Percentiles rank a stretch among this genome's conserved stretches.
Conservation (phyloP, 2,888 invertebrate species). For the Caenorhabditis afra region DNA sequence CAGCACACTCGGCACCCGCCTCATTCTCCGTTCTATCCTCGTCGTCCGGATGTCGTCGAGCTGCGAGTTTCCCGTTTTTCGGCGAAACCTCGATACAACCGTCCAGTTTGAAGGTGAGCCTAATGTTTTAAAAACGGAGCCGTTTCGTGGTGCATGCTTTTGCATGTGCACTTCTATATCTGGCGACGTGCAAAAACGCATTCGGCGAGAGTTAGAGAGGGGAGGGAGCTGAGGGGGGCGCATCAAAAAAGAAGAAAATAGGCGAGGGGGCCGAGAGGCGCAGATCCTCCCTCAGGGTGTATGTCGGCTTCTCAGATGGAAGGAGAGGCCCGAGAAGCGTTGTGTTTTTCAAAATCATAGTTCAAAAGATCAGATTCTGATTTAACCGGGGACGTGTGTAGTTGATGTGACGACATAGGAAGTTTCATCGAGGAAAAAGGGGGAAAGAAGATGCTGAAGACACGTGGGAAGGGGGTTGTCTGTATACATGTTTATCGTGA, state of each 20-base stretch:
- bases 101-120: conserved; percentile 54
- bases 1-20: conserved; percentile 72
- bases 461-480: neutral
- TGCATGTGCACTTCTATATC: conserved; percentile 11
- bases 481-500: conserved; percentile 36
- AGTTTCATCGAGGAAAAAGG: neutral
- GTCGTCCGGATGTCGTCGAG: conserved; percentile 72
- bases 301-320: conserved; percentile 25
- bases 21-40: conserved; percentile 59
- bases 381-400: neutral
- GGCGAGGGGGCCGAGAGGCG: conserved; percentile 26
- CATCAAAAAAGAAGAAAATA: conserved; percentile 36
- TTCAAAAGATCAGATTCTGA: conserved; percentile 32
- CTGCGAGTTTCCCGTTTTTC: conserved; percentile 77
- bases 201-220: conserved; percentile 27
- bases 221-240: conserved; percentile 32
- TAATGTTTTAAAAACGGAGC: no score
- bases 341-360: conserved; percentile 37
- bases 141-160: neutral
- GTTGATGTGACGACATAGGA: neutral
- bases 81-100: conserved; percentile 60
- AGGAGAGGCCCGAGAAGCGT: neutral
- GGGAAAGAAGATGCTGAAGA: conserved; percentile 23
- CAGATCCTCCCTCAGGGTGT: conserved; percentile 25
- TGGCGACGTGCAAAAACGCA: conserved; percentile 55